Conservation (phyloP, 2,797 vertebrate genomes). For the Luscinia luscinia region DNA sequence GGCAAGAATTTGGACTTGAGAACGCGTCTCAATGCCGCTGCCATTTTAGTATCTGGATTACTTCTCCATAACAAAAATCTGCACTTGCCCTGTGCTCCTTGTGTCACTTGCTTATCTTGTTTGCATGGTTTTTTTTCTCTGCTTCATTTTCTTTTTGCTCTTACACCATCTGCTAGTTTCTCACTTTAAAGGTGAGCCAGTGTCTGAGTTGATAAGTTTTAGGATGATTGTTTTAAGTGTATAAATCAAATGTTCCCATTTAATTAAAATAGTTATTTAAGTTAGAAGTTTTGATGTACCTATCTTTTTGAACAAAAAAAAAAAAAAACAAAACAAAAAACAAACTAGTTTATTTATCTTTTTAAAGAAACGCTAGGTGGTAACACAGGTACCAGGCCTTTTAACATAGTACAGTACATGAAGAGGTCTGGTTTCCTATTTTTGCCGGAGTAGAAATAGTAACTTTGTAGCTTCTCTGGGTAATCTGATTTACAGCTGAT, state of each 20-base stretch:
- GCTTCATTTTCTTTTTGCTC: not conserved
- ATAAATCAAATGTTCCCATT: not conserved
- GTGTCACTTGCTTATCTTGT: not conserved
- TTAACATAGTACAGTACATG: too few species aligned
- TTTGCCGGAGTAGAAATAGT: not conserved
- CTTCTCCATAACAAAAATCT: not conserved
- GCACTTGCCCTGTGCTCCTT: not conserved
- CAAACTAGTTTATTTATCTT: accelerated
- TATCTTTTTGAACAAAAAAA: not conserved
- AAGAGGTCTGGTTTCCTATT: not conserved
- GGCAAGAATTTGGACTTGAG: not conserved
- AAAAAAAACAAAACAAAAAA: not conserved
- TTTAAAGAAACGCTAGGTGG: not conserved
- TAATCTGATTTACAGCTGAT: not conserved
- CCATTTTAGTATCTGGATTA: not conserved
- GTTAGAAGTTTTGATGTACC: not conserved
- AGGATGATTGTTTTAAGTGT: not conserved
- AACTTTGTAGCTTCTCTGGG: not conserved
- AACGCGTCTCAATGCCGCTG: too few species aligned
- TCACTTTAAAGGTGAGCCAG: not conserved
- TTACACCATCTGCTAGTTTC: not conserved
- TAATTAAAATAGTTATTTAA: not conserved
- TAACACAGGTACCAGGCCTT: not conserved
- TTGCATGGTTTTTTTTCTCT: not conserved
- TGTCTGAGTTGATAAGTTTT: not conserved